Evolutionary conservation across 1,140 invertebrate species (phyloP), one percentile per base, ranked within the genome.

Genomic region (Mamestra configurata): DNA sequence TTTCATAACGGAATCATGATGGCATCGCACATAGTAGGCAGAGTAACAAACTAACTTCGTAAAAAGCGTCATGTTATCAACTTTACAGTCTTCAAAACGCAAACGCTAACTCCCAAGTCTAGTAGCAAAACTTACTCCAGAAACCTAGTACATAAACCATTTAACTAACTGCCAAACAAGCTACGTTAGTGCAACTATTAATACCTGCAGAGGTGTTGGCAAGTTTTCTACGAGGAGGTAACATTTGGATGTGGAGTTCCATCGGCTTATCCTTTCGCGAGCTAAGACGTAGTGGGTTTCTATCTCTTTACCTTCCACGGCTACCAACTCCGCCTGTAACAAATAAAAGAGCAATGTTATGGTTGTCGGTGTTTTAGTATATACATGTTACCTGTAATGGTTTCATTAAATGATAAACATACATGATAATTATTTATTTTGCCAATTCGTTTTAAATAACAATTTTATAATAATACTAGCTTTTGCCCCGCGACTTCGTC

Each of bases 201-300:
- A 61, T 76, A 96, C 96, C 94, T 96, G 95, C 51, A 96, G 83
- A 6, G 96, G 96, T 68, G 96, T 95, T 24, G 96, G 96, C 22
- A 96, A 90, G 49, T 96, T 96, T 85, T 97, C 96, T 18, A 96
- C 96, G 4, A 97, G 94, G 0, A 97, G 90, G 86, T 97, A 97
- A 83, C 96, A 97, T 72, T 96, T 96, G 0, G 96, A 96, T 0
- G 96, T 95, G 0, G 96, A 96, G 84, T 96, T 96, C 96, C 96
- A 97, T 80, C 96, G 96, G 13, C 95, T 91, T 51, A 97, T 96
- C 2, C 96, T 94, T 86, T 97, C 96, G 35, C 95, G 92, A 0
- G 96, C 96, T n/a, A 97, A 88, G 0, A 97, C 96, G 89, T 97
- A 97, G 88, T 97, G 96, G 71, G 96, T 96, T 88, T 97, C 96